Percentiles rank a stretch among this genome's conserved stretches.
Conservation (phyloP, 2,113 vertebrate species). For the Catharus bicknelli region DNA sequence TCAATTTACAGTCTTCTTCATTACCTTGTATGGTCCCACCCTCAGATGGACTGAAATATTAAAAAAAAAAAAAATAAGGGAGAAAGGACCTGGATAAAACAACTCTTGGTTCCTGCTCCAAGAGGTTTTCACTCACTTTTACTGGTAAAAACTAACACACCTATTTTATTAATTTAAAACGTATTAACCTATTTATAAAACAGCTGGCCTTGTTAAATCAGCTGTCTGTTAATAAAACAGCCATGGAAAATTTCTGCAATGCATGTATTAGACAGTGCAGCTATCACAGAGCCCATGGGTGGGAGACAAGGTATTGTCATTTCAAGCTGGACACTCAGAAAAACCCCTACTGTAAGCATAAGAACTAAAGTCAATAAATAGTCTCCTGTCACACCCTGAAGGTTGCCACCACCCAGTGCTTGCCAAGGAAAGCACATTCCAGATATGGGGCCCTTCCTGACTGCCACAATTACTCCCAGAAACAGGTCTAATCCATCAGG, state of each 20-base stretch:
- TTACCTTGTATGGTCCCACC: background rate
- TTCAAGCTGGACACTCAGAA: background rate
- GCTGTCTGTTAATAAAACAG: background rate
- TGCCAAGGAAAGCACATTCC: conserved; percentile 49
- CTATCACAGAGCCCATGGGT: background rate
- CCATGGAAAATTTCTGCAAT: background rate
- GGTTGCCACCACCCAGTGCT: background rate
- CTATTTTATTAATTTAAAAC: background rate
- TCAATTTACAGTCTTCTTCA: background rate
- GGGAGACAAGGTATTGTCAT: background rate
- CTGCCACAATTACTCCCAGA: conserved; percentile 43
- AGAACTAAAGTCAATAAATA: conserved; percentile 32
- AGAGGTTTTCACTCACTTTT: background rate
- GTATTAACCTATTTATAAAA: background rate
- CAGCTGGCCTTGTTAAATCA: background rate
- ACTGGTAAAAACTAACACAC: background rate
- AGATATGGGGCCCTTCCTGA: background rate
- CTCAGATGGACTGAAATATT: background rate
- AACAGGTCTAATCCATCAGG: conserved; percentile 25
- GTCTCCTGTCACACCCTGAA: conserved; percentile 34
- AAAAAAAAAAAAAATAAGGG: background rate
- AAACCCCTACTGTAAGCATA: background rate
- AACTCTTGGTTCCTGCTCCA: background rate
- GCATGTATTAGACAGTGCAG: background rate
- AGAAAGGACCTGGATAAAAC: background rate